Conservation (phyloP, 2,888 invertebrate genomes). For the Sepiola atlantica region DNA sequence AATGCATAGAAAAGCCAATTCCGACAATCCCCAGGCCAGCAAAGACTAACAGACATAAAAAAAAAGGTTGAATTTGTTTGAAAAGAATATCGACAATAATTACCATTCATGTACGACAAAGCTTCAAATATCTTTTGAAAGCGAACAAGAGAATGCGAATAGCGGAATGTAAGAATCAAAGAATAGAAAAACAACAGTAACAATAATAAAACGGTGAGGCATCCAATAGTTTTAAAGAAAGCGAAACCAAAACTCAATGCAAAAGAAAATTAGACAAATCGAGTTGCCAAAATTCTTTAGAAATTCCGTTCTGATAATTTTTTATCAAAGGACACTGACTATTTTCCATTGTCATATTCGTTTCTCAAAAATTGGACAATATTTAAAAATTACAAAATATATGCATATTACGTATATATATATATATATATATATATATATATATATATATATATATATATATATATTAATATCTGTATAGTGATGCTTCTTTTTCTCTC, state of each 20-base stretch:
- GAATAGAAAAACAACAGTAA: not conserved
- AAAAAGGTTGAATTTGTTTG: not conserved
- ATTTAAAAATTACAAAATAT: not conserved
- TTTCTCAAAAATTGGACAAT: not conserved
- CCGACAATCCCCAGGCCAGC: not conserved
- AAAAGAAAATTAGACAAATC: no score
- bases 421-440: no score
- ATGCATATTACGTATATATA: not conserved
- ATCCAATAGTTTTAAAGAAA: not conserved
- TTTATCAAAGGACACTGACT: not conserved
- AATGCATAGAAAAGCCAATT: not conserved
- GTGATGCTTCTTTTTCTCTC: no score
- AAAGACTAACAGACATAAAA: not conserved
- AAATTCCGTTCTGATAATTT: not conserved
- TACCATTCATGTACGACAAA: not conserved
- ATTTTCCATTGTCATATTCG: not conserved
- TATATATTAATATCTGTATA: no score
- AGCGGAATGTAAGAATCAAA: not conserved
- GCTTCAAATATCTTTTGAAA: slow-evolving; percentile 10
- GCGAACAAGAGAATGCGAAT: not conserved
- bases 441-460: no score
- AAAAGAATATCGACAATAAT: not conserved
- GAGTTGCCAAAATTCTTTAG: not conserved
- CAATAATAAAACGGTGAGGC: not conserved
- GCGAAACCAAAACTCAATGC: not conserved